Evolutionary conservation across 2,113 vertebrate genomes (phyloP).

Genomic region (Equus przewalskii): DNA sequence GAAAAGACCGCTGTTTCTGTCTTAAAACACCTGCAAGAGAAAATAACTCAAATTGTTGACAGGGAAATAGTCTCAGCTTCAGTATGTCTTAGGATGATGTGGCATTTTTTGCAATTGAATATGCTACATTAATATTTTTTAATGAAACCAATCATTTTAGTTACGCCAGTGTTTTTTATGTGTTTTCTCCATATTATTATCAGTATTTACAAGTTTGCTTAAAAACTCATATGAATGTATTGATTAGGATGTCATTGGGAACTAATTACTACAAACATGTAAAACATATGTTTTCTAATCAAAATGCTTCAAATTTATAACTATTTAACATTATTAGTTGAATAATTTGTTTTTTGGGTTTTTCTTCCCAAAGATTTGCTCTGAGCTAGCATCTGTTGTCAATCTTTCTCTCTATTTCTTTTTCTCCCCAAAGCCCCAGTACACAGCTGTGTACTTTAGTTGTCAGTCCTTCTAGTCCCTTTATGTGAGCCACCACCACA

Average conservation of each 20-base stretch:
- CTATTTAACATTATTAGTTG: background rate
- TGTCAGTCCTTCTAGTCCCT: too few relatives aligned
- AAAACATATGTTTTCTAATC: background rate
- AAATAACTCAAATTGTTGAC: constrained; percentile 37
- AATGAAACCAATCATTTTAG: background rate
- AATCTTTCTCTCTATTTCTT: too few relatives aligned
- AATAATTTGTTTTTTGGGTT: background rate
- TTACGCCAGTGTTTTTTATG: background rate
- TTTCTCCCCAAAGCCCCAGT: too few relatives aligned
- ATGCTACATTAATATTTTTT: background rate
- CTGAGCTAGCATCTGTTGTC: too few relatives aligned
- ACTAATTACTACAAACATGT: background rate
- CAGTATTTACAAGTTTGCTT: background rate
- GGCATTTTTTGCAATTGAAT: background rate
- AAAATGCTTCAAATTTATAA: background rate
- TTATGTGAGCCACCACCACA: too few relatives aligned
- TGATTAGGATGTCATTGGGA: background rate
- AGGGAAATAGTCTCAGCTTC: background rate
- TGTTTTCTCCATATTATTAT: background rate
- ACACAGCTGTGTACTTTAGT: too few relatives aligned
- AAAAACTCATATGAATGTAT: background rate
- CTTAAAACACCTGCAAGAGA: constrained; percentile 46
- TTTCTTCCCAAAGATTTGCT: too few relatives aligned
- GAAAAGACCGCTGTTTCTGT: background rate
- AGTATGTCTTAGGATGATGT: background rate